Percentiles rank a stretch among this genome's conserved stretches.
phyloP scores from a whole-genome alignment of 2,113 vertebrate genomes.

The Salvelinus namaycush region DNA sequence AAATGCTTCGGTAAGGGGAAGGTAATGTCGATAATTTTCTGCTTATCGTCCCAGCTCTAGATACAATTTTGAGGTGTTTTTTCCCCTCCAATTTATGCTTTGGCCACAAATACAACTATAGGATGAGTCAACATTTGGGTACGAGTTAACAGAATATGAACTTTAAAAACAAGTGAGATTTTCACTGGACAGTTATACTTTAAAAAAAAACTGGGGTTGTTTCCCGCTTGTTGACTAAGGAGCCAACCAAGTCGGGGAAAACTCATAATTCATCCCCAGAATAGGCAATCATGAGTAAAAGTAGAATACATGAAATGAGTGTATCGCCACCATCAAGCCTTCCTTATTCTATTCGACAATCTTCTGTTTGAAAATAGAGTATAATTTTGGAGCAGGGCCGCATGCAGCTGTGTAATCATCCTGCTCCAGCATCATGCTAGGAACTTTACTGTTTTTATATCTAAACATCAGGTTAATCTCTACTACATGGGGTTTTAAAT shows the following conservation, averaged over 20 bases:
- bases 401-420: constrained; percentile 19
- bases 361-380: background rate
- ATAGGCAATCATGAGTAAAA: background rate
- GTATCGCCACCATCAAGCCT: background rate
- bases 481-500: background rate
- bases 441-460: background rate
- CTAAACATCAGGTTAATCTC: background rate
- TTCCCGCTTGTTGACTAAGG: background rate
- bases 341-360: background rate
- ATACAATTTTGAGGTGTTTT: no score
- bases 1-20: no score
- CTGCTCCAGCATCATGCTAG: constrained; percentile 6
- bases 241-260: background rate
- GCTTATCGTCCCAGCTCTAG: no score
- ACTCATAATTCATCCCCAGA: background rate
- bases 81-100: no score
- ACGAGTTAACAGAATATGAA: no score
- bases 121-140: no score
- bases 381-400: background rate
- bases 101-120: no score
- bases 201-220: background rate
- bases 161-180: no score
- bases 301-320: background rate
- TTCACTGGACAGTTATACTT: no score
- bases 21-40: no score